Evolutionary conservation across 1,140 invertebrate genomes (phyloP).

Genomic region (Diorhabda elongata): DNA sequence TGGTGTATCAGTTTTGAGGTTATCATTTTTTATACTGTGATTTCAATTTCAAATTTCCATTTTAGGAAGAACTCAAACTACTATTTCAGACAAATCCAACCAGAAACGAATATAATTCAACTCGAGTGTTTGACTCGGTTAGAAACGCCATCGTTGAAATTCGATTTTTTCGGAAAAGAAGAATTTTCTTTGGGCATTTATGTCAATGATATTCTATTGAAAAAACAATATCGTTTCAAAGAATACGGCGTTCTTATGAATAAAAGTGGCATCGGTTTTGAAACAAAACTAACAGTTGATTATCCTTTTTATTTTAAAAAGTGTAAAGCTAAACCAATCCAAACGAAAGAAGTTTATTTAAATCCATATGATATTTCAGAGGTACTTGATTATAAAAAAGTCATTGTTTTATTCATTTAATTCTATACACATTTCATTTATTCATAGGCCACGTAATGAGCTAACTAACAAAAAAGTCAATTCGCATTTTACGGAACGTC

Average conservation of each 20-base stretch:
- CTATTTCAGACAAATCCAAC: slow-evolving; percentile 25
- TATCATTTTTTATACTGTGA: too few species aligned
- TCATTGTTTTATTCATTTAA: too few species aligned
- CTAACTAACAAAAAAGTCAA: too few species aligned
- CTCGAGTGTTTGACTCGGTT: slow-evolving; percentile 28
- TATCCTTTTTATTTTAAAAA: slow-evolving; percentile 9
- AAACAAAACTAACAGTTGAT: not conserved
- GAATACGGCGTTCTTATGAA: slow-evolving; percentile 8
- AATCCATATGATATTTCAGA: too few species aligned
- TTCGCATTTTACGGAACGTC: too few species aligned
- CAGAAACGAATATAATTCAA: slow-evolving; percentile 15
- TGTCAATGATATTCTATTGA: slow-evolving; percentile 30
- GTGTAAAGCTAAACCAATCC: not conserved
- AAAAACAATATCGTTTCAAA: slow-evolving; percentile 13
- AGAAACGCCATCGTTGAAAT: slow-evolving; percentile 24
- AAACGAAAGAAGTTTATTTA: not conserved
- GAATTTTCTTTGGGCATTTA: slow-evolving; percentile 24
- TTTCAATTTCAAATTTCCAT: not conserved
- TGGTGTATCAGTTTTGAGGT: too few species aligned
- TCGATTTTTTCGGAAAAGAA: slow-evolving; percentile 21
- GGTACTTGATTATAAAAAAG: too few species aligned
- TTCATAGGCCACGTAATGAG: too few species aligned
- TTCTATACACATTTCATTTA: too few species aligned
- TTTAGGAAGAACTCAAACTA: slow-evolving; percentile 28
- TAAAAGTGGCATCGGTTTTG: not conserved